Evolutionary conservation across 2,888 invertebrate genomes (phyloP).

Genomic region (Nomada fucata): DNA sequence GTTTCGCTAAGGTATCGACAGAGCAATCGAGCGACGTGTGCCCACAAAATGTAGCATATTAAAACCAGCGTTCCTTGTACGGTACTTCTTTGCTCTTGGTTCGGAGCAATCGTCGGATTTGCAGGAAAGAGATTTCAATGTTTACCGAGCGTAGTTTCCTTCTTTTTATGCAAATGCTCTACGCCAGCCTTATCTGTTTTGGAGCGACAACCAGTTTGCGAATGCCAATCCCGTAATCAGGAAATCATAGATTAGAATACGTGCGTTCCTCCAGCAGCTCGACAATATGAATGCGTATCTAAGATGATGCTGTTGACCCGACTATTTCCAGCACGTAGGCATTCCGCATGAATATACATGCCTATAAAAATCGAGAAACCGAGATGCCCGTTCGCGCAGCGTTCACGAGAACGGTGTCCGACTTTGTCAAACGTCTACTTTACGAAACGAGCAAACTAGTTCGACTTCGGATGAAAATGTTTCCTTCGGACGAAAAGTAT

Average conservation of each 20-base stretch:
- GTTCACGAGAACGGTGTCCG: background rate
- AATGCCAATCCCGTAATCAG: background rate
- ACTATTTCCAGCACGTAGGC: background rate
- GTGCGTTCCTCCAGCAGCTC: background rate
- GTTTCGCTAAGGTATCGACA: background rate
- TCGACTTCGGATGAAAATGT: no score
- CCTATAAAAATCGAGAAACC: background rate
- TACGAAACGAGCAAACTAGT: no score
- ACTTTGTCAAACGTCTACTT: no score
- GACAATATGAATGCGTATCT: background rate
- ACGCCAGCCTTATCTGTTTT: background rate
- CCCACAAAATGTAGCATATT: background rate
- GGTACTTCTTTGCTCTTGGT: background rate
- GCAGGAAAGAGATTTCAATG: no score
- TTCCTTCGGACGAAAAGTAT: no score
- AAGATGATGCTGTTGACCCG: background rate
- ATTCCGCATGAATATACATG: background rate
- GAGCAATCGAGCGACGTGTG: no score
- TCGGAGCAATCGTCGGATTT: no score
- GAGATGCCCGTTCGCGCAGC: background rate
- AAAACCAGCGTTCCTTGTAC: background rate
- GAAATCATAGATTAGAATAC: background rate
- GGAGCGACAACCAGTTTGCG: background rate
- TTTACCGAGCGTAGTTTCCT: background rate
- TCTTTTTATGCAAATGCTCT: background rate